Base-by-base conservation (phyloP, 2,888 invertebrate species). In the Margaritifera margaritifera region DNA sequence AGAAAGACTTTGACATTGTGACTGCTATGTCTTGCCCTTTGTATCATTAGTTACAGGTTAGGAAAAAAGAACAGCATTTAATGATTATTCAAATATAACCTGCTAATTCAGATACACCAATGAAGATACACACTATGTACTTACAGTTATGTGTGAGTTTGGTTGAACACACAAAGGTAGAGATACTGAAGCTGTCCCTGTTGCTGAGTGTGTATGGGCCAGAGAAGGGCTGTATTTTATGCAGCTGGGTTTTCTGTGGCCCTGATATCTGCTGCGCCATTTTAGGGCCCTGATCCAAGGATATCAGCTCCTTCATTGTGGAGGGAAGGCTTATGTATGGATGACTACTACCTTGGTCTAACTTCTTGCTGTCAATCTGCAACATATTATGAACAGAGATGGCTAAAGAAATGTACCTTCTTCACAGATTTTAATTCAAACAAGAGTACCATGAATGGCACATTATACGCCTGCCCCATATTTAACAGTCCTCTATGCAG, bases 61-160 rank as follows among this genome's bases (percentile, higher is more conserved):
- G n/a, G n/a, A n/a, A n/a, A n/a, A n/a, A n/a, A n/a, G n/a, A n/a
- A n/a, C n/a, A n/a, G n/a, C n/a, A n/a, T n/a, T n/a, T n/a, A n/a
- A n/a, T n/a, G n/a, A n/a, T n/a, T n/a, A n/a, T n/a, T n/a, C n/a
- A n/a, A n/a, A n/a, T n/a, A n/a, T n/a, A n/a, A n/a, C n/a, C n/a
- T n/a, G n/a, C n/a, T n/a, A n/a, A n/a, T n/a, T n/a, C n/a, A n/a
- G 42, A 42, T 42, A 42, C 42, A 42, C 1, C 11, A 42, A 42
- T 42, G 42, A 42, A 15, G 11, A 42, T 15, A 3, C 15, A 15
- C 15, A 42, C 15, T 42, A 42, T 42, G 22, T 50, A 68, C 74
- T 88, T 90, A 94, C 95, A 94, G 90, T 96, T 95, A 90, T 97
- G 96, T 6, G 96, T 97, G 72, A 97, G 92, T 90, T 96, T 96